Conservation (phyloP, 2,113 vertebrate genomes). For the Tichodroma muraria region DNA sequence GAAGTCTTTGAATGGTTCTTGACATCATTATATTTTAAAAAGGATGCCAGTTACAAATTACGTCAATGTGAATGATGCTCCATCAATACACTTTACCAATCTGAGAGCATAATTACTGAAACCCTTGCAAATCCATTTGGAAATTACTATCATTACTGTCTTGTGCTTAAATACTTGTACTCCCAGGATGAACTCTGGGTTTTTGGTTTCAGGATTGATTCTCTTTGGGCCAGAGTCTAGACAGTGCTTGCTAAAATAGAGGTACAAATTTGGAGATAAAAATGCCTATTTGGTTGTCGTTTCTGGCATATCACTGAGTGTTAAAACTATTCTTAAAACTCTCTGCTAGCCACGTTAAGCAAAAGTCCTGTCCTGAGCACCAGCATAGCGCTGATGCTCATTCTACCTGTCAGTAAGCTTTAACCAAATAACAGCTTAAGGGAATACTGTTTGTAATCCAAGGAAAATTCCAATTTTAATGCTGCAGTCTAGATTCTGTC, state of each 20-base stretch:
- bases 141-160: not conserved
- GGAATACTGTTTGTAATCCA: not conserved
- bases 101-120: not conserved
- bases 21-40: not conserved
- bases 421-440: not conserved
- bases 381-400: not conserved
- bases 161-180: not conserved
- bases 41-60: not conserved
- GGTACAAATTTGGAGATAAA: not conserved
- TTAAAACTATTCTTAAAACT: not conserved
- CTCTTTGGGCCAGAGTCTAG: not conserved
- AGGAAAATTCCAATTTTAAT: not conserved
- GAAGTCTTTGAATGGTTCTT: not conserved
- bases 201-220: not conserved
- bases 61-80: not conserved
- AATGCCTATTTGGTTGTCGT: not conserved
- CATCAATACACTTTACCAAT: not conserved
- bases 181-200: not conserved
- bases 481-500: not conserved
- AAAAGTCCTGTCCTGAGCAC: not conserved
- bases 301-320: not conserved
- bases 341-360: not conserved
- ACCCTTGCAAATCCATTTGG: not conserved
- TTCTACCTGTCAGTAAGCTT: not conserved
- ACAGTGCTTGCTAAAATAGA: not conserved